Conservation (phyloP, 2,113 vertebrate genomes). For the Melanerpes formicivorus region DNA sequence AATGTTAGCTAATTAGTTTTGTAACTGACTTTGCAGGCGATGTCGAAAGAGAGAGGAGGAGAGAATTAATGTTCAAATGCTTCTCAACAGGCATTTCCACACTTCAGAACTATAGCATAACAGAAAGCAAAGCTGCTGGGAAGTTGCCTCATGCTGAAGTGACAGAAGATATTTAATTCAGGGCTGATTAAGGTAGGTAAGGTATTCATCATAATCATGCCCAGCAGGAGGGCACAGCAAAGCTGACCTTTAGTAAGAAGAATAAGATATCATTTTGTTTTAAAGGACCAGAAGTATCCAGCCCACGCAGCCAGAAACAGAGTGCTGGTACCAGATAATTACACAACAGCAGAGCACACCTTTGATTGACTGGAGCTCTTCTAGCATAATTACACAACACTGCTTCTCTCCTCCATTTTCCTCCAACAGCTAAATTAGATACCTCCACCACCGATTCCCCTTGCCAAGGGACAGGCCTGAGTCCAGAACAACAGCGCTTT, state of each 20-base stretch:
- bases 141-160: slow-evolving; percentile 30
- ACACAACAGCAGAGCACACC: not conserved
- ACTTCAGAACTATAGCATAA: slow-evolving; percentile 46
- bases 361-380: not conserved
- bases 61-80: slow-evolving; percentile 56
- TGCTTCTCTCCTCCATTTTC: not conserved
- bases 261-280: not conserved
- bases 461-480: not conserved
- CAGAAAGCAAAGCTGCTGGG: slow-evolving; percentile 49
- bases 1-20: slow-evolving; percentile 70
- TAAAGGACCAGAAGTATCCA: not conserved
- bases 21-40: slow-evolving; percentile 60
- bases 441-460: not conserved
- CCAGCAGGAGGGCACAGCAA: slow-evolving; percentile 11
- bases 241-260: slow-evolving; percentile 50
- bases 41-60: slow-evolving; percentile 16
- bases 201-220: slow-evolving; percentile 54
- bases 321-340: not conserved
- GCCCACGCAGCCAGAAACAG: not conserved
- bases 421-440: slow-evolving; percentile 11
- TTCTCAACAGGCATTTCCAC: slow-evolving; percentile 59
- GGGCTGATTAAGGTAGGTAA: slow-evolving; percentile 55
- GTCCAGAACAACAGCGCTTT: not conserved
- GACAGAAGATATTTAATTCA: slow-evolving; percentile 53
- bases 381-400: not conserved